Evolutionary conservation across 1,140 invertebrate genomes (phyloP), one percentile per base, ranked within the genome.

Genomic region (Meteorus sp.): DNA sequence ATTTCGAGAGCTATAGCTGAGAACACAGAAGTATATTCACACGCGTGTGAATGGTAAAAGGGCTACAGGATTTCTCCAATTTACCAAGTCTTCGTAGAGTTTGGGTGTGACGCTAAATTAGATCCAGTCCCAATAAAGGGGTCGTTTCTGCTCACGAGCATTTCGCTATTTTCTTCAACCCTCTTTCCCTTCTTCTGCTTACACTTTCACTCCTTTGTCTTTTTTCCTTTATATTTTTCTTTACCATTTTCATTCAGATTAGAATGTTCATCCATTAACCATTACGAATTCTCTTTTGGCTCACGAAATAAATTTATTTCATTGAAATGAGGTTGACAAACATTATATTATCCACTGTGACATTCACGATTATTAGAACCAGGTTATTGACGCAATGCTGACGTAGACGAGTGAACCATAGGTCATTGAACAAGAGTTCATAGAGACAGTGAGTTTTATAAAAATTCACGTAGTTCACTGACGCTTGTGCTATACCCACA

Each of bases 401-500:
- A 52, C 48, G 4, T 13, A 19, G 17, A n/a, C n/a, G n/a, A n/a
- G n/a, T n/a, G n/a, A n/a, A n/a, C n/a, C n/a, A n/a, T n/a, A n/a
- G n/a, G n/a, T n/a, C n/a, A n/a, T n/a, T n/a, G n/a, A n/a, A n/a
- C n/a, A n/a, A n/a, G n/a, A n/a, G n/a, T n/a, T n/a, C n/a, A n/a
- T n/a, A n/a, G n/a, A n/a, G n/a, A n/a, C n/a, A n/a, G n/a, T n/a
- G n/a, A n/a, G n/a, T n/a, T 33, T 11, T 33, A 33, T 7, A 7
- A 33, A 33, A 33, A n/a, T 27, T 13, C 15, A 9, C 5, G 11
- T n/a, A n/a, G 7, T 29, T 48, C 13, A 13, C 45, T 27, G 23
- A 13, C 15, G 0, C 4, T n/a, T 43, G 15, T n/a, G 4, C 44
- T 57, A 70, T 68, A 68, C 25, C 58, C 52, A 58, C 60, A 69